phyloP scores from a whole-genome alignment of 2,888 invertebrate species.

The Amphipoea oculea region DNA sequence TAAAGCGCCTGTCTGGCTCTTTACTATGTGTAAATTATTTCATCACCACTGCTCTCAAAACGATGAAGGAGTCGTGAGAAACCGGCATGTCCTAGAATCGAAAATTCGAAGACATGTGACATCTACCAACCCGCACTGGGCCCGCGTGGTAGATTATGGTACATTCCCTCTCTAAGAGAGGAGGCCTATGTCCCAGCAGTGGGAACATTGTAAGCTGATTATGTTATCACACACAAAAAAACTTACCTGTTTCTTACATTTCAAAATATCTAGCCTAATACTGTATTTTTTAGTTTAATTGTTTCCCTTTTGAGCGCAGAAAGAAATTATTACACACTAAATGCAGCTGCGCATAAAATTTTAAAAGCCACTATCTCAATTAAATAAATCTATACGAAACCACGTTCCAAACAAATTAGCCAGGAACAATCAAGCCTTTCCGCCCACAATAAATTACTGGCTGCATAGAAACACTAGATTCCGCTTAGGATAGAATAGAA shows the following conservation, averaged over 20 bases:
- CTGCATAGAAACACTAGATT: constrained; percentile 58
- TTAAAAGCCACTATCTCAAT: neutral
- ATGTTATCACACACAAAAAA: neutral
- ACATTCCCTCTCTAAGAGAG: too few species aligned
- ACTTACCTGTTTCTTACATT: neutral
- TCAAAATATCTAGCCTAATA: neutral
- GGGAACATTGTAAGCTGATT: too few species aligned
- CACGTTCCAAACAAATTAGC: constrained; percentile 47
- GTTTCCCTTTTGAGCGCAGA: neutral
- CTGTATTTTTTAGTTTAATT: neutral
- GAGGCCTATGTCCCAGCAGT: too few species aligned
- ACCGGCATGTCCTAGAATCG: too few species aligned
- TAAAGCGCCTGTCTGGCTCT: too few species aligned
- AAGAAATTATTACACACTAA: neutral
- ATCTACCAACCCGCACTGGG: too few species aligned
- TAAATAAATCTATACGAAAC: constrained; percentile 25
- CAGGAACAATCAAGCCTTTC: constrained; percentile 48
- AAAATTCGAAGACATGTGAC: too few species aligned
- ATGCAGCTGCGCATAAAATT: neutral
- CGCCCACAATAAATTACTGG: constrained; percentile 58
- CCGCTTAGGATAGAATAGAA: constrained; percentile 72
- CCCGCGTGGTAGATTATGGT: too few species aligned
- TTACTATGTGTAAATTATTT: too few species aligned
- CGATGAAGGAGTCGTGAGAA: too few species aligned
- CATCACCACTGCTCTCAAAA: too few species aligned